Evolutionary conservation across 2,797 vertebrate genomes (phyloP).

Genomic region (Calcarius lapponicus): DNA sequence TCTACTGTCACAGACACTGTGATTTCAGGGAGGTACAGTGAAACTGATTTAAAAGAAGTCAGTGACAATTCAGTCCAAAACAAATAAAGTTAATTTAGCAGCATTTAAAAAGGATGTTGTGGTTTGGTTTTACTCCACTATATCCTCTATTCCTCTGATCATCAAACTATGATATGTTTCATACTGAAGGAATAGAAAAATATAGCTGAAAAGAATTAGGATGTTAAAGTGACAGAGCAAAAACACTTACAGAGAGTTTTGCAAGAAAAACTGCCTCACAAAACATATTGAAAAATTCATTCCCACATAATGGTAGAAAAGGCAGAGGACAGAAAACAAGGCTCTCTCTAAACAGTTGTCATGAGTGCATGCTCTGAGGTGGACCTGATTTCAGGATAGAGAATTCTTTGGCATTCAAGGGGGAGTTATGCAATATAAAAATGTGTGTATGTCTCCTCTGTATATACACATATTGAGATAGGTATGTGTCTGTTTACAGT

Average conservation of each 20-base stretch:
- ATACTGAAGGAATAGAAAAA: not conserved
- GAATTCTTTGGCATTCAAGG: not conserved
- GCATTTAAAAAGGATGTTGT: not conserved
- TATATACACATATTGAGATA: not conserved
- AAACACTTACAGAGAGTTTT: not conserved
- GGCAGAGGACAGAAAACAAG: not conserved
- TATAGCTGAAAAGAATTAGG: not conserved
- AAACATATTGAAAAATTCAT: not conserved
- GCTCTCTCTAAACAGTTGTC: not conserved
- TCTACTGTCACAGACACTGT: not conserved
- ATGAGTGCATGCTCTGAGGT: not conserved
- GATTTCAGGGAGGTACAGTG: not conserved
- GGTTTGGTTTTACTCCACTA: not conserved
- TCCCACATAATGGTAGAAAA: not conserved
- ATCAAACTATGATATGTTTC: not conserved
- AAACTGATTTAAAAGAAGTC: not conserved
- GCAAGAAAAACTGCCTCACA: not conserved
- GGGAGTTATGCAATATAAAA: not conserved
- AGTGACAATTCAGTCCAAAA: not conserved
- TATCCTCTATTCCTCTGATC: not conserved
- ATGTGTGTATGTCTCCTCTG: accelerated
- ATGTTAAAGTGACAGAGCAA: not conserved
- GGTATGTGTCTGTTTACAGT: not conserved
- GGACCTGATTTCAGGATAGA: not conserved
- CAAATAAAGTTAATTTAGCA: not conserved